Evolutionary conservation across 2,797 vertebrate genomes (phyloP).

Genomic region (Sebastes alutus): DNA sequence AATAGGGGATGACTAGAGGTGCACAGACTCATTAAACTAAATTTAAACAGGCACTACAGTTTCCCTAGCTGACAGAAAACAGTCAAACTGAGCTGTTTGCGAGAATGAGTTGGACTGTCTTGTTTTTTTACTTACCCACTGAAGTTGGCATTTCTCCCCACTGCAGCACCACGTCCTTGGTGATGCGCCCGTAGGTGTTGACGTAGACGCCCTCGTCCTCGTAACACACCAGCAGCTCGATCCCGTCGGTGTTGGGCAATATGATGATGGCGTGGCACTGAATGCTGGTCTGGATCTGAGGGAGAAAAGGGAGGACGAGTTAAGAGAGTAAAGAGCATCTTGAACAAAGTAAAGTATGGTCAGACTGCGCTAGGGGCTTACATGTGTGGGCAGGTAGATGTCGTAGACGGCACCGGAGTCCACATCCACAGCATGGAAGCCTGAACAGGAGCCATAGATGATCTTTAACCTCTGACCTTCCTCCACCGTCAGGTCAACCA

Average conservation of each 20-base stretch:
- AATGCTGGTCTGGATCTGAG: conserved; percentile 91
- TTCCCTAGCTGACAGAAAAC: too few species aligned
- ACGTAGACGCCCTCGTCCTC: conserved; percentile 94
- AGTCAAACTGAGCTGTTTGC: neutral
- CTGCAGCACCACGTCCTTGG: conserved; percentile 94
- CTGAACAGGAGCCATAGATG: conserved; percentile 91
- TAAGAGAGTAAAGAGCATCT: neutral
- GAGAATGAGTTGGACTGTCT: neutral
- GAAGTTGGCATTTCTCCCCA: conserved; percentile 97
- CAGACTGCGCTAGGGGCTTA: conserved; percentile 13
- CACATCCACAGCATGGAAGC: conserved; percentile 93
- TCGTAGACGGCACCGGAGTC: conserved; percentile 93
- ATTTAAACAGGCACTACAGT: fast-evolving
- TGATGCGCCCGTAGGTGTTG: conserved; percentile 94
- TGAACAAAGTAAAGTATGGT: fast-evolving
- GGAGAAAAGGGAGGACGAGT: neutral
- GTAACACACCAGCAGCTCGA: conserved; percentile 94
- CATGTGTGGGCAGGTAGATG: conserved; percentile 89
- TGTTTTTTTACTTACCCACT: conserved; percentile 81
- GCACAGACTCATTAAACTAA: neutral
- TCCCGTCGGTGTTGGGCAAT: conserved; percentile 90
- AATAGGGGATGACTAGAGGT: neutral
- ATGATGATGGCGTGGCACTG: conserved; percentile 94
- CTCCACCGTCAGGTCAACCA: conserved; percentile 93
- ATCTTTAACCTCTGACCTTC: conserved; percentile 94